Evolutionary conservation across 2,888 invertebrate genomes (phyloP).

Genomic region (Globia sparganii): DNA sequence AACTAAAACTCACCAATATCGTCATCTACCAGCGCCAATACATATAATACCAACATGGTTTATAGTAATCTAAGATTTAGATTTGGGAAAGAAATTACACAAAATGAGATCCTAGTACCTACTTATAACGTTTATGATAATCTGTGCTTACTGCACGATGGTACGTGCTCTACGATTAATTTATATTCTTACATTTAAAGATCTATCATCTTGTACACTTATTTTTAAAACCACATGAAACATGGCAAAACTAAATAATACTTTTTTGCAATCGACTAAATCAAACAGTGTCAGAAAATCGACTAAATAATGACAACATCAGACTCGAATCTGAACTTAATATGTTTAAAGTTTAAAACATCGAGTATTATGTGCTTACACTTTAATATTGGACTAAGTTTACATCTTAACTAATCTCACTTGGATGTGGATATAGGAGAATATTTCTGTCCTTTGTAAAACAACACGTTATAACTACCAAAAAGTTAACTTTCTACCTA

Average conservation of each 20-base stretch:
- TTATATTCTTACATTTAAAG: conserved; percentile 44
- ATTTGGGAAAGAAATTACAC: conserved; percentile 21
- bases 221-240: conserved; percentile 30
- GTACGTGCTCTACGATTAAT: conserved; percentile 49
- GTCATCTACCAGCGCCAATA: neutral
- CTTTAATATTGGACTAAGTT: conserved; percentile 55
- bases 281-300: conserved; percentile 29
- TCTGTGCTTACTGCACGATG: conserved; percentile 54
- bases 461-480: conserved; percentile 1
- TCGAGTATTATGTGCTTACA: conserved; percentile 56
- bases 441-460: conserved; percentile 15
- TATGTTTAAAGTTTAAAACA: conserved; percentile 27
- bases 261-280: conserved; percentile 37
- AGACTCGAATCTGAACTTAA: conserved; percentile 22
- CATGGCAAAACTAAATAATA: conserved; percentile 46
- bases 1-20: conserved; percentile 13
- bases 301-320: conserved; percentile 35
- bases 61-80: neutral
- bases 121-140: conserved; percentile 13
- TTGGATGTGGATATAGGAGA: conserved; percentile 65
- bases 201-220: conserved; percentile 51
- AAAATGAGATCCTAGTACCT: conserved; percentile 36
- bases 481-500: neutral
- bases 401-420: conserved; percentile 48
- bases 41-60: conserved; percentile 11